A percentile compares a stretch with the other conserved stretches of the same genome.
phyloP scores from a whole-genome alignment of 1,140 invertebrate genomes.

The Sycobia sp. region DNA sequence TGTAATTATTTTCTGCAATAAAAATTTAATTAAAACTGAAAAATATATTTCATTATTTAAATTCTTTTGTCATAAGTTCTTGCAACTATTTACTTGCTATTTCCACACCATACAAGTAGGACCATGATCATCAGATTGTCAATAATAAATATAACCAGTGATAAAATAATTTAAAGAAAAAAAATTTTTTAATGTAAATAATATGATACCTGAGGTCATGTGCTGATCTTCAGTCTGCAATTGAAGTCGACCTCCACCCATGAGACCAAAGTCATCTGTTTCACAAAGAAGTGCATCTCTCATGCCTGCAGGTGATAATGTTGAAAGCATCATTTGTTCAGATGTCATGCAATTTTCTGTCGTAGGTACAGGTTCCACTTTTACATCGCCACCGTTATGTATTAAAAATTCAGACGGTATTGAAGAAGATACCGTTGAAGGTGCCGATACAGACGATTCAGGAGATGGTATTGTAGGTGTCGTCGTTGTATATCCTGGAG shows the following conservation, averaged over 20 bases:
- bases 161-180: neutral
- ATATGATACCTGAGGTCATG: slow-evolving; percentile 60
- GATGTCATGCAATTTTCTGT: slow-evolving; percentile 40
- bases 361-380: slow-evolving; percentile 44
- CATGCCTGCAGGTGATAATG: slow-evolving; percentile 56
- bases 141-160: no score
- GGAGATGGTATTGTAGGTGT: slow-evolving; percentile 25
- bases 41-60: no score
- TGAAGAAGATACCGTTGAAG: slow-evolving; percentile 17
- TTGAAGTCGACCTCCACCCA: slow-evolving; percentile 68
- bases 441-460: slow-evolving; percentile 13
- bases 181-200: no score
- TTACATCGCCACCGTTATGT: slow-evolving; percentile 44
- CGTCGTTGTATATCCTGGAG: slow-evolving; percentile 49
- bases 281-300: slow-evolving; percentile 69
- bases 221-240: slow-evolving; percentile 79
- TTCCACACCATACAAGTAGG: no score
- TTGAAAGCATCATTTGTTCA: slow-evolving; percentile 42
- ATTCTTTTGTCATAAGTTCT: no score
- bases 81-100: no score
- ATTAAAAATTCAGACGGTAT: slow-evolving; percentile 48
- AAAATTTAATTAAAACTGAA: no score
- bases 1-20: no score
- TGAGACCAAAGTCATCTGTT: slow-evolving; percentile 70
- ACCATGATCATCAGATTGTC: no score